Evolutionary conservation across 2,797 vertebrate genomes (phyloP).

Genomic region (Myoxocephalus aenaeus): DNA sequence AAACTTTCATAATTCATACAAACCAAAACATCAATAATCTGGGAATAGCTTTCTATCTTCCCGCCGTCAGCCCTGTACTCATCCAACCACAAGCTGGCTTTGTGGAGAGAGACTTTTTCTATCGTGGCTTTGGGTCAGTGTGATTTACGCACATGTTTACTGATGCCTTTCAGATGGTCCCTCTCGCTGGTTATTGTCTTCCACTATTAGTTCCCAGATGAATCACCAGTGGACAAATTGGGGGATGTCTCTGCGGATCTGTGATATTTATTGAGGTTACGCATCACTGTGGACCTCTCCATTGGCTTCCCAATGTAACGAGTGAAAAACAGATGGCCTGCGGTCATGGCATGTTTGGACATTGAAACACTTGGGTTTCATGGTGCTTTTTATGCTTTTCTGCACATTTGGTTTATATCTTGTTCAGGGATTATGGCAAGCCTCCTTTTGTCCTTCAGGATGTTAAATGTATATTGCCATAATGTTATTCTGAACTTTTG

Average conservation of each 20-base stretch:
- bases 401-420: slow-evolving; percentile 78
- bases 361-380: slow-evolving; percentile 84
- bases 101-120: slow-evolving; percentile 74
- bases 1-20: slow-evolving; percentile 60
- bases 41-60: slow-evolving; percentile 73
- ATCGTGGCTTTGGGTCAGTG: slow-evolving; percentile 65
- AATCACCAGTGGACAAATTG: slow-evolving; percentile 82
- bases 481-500: slow-evolving; percentile 57
- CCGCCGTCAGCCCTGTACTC: slow-evolving; percentile 65
- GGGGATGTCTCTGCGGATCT: slow-evolving; percentile 69
- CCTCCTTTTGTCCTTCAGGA: slow-evolving; percentile 57
- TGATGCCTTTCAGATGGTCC: slow-evolving; percentile 84
- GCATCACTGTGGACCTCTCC: slow-evolving; percentile 78
- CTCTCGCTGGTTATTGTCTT: slow-evolving; percentile 78
- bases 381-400: slow-evolving; percentile 78
- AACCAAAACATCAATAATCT: slow-evolving; percentile 64
- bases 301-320: slow-evolving; percentile 69
- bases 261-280: slow-evolving; percentile 84
- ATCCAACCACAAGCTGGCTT: slow-evolving; percentile 72
- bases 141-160: slow-evolving; percentile 85
- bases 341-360: slow-evolving; percentile 80
- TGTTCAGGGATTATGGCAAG: slow-evolving; percentile 66
- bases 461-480: slow-evolving; percentile 65
- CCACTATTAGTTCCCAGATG: slow-evolving; percentile 84
- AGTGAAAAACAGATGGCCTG: slow-evolving; percentile 82